Base-by-base conservation (phyloP, 1,140 invertebrate genomes). In the Druon quercuslanigerum region DNA sequence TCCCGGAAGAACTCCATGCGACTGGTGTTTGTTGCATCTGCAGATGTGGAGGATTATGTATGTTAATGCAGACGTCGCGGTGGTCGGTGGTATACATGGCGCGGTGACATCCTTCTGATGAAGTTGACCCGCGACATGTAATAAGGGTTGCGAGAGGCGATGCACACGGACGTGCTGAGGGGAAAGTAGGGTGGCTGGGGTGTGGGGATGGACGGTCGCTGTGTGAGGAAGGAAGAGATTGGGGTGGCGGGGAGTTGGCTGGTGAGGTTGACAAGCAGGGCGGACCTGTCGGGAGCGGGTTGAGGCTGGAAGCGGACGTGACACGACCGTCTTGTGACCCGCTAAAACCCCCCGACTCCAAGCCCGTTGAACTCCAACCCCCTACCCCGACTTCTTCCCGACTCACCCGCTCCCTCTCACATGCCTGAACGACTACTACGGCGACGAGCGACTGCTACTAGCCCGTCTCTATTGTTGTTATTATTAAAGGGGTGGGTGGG, bases 71-170 rank as follows among this genome's bases (percentile, higher is more conserved):
- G 71, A 46, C 51, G 74, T 13, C 71, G 2, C 73, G 72, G 75
- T 77, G 60, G 17, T 17, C n/a, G 16, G 25, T 25, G 82, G 84
- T 84, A 84, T 85, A 83, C 84, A 81, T 82, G 82, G 81, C 79
- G 75, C 74, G 76, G 76, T 83, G 84, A 87, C 87, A 87, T 89
- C 82, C 81, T 84, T 82, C 87, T 88, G 89, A 90, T 89, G 88
- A 90, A 90, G 88, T 90, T 90, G 90, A 90, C 84, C 87, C 83
- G 85, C 88, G 87, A 89, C 88, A 86, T 87, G 90, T 91, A 91
- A 91, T 90, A 90, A 90, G 89, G 89, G 88, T 89, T 83, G 79
- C 33, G 81, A 78, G 84, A 84, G 83, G 84, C 84, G 78, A 76
- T 78, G 76, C 74, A 72, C 78, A 80, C 79, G 76, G 75, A 80